phyloP scores from a whole-genome alignment of 2,113 vertebrate species.

The Psammodynastes pulverulentus region DNA sequence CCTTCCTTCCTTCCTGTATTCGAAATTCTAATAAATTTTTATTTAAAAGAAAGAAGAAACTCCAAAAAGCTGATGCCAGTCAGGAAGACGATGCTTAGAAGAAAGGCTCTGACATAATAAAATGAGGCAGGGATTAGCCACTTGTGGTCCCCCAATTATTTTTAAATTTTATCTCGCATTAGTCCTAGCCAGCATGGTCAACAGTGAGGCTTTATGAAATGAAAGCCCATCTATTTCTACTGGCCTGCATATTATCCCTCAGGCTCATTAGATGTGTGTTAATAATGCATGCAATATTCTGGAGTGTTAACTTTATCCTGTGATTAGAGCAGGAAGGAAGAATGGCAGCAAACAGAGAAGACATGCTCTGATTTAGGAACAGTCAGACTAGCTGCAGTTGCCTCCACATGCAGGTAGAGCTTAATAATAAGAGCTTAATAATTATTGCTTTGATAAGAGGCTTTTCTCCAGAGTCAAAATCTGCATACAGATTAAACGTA shows the following conservation, averaged over 20 bases:
- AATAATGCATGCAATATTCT: neutral
- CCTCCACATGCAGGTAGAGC: neutral
- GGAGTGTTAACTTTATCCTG: neutral
- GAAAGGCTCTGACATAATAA: neutral
- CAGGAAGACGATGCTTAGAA: neutral
- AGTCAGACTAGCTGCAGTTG: neutral
- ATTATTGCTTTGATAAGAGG: neutral
- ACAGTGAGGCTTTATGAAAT: neutral
- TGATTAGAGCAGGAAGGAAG: neutral
- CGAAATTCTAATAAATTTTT: neutral
- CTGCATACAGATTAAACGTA: neutral
- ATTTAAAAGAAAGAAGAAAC: neutral
- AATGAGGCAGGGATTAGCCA: neutral
- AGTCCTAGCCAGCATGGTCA: neutral
- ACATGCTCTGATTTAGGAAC: neutral
- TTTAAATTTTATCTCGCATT: neutral
- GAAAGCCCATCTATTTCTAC: neutral
- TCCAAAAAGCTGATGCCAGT: rapidly evolving
- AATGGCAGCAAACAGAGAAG: neutral
- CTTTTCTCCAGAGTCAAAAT: neutral
- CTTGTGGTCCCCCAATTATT: neutral
- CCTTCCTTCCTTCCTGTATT: neutral
- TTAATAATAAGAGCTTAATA: neutral
- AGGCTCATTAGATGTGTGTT: neutral
- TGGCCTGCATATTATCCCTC: neutral